Percentiles rank a stretch among this genome's conserved stretches.
These are phyloP conservation scores for Aproaerema taeniolella DNA, from an alignment of 2,888 invertebrate species.

Conservation along the genomic window DNA sequence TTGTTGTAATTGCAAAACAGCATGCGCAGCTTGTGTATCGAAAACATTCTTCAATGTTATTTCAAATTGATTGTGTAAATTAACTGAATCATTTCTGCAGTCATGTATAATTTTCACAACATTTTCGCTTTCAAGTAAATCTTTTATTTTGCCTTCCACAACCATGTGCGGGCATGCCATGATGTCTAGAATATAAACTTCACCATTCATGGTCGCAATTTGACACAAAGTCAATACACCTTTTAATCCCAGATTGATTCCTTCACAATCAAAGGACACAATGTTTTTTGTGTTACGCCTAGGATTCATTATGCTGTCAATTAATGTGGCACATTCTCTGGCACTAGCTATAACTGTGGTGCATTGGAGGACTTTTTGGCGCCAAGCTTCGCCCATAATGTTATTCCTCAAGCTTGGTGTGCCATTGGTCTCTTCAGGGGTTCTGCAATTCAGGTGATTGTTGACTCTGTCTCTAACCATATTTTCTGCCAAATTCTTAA, in stretches of 20 bases:
- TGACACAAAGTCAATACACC: slow-evolving; percentile 93
- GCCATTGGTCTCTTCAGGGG: slow-evolving; percentile 61
- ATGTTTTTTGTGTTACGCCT: slow-evolving; percentile 76
- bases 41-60: slow-evolving; percentile 91
- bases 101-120: slow-evolving; percentile 95
- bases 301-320: slow-evolving; percentile 83
- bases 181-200: slow-evolving; percentile 92
- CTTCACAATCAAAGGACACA: slow-evolving; percentile 94
- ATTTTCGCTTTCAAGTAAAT: slow-evolving; percentile 86
- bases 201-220: slow-evolving; percentile 88
- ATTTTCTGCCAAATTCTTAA: slow-evolving; percentile 93
- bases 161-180: slow-evolving; percentile 89
- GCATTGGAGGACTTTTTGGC: slow-evolving; percentile 87
- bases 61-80: slow-evolving; percentile 90
- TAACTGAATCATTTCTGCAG: slow-evolving; percentile 93
- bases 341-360: slow-evolving; percentile 88
- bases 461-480: slow-evolving; percentile 75
- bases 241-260: slow-evolving; percentile 92
- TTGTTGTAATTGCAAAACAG: slow-evolving; percentile 93
- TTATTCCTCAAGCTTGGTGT: slow-evolving; percentile 59
- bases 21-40: slow-evolving; percentile 96
- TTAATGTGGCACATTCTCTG: slow-evolving; percentile 86
- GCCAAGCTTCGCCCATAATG: slow-evolving; percentile 85
- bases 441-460: slow-evolving; percentile 65
- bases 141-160: slow-evolving; percentile 86